These are phyloP conservation scores for Pollachius pollachius DNA, from an alignment of 2,113 vertebrate genomes.

Conservation along the genomic window DNA sequence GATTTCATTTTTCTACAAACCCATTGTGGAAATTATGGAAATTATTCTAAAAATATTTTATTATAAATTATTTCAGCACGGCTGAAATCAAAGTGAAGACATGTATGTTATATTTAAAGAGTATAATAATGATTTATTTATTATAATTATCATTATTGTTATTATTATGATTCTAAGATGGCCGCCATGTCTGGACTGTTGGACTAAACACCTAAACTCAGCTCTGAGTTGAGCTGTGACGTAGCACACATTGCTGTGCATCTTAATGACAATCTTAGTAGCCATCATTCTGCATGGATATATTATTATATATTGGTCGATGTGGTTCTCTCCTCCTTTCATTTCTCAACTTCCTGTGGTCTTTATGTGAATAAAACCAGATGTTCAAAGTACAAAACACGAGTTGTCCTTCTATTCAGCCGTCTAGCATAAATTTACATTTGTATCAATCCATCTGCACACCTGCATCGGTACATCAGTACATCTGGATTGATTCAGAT, in stretches of 20 bases:
- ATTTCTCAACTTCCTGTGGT: neutral
- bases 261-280: conserved; percentile 28
- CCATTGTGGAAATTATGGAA: conserved; percentile 17
- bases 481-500: neutral
- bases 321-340: too few species aligned
- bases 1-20: conserved; percentile 46
- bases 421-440: neutral
- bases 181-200: neutral
- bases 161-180: neutral
- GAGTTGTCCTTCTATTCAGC: neutral
- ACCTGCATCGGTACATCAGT: neutral
- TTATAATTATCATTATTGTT: neutral
- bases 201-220: neutral
- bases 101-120: neutral
- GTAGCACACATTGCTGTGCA: conserved; percentile 51
- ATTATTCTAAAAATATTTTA: conserved; percentile 14
- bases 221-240: conserved; percentile 21
- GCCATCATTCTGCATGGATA: conserved; percentile 43
- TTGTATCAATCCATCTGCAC: neutral
- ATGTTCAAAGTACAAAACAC: neutral
- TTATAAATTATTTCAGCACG: conserved; percentile 2
- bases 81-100: too few species aligned
- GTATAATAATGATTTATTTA: neutral
- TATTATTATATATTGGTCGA: neutral
- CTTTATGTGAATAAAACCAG: neutral